Conservation (phyloP, 2,888 invertebrate species). For the Eledone cirrhosa region DNA sequence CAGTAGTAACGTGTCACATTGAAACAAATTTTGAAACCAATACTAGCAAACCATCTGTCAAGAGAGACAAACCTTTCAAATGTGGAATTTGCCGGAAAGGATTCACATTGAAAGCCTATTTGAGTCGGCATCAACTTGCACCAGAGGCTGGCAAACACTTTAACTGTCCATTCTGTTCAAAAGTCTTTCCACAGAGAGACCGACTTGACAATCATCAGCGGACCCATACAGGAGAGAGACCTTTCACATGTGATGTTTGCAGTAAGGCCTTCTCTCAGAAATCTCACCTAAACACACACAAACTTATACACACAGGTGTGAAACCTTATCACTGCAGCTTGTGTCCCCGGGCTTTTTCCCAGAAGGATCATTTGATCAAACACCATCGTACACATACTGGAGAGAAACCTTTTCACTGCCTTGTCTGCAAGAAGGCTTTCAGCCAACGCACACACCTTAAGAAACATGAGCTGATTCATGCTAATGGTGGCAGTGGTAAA, state of each 20-base stretch:
- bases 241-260: constrained; percentile 5
- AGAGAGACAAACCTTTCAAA: constrained; percentile 14
- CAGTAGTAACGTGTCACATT: too few species aligned
- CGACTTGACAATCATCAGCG: constrained; percentile 21
- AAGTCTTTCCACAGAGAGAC: constrained; percentile 20
- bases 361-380: constrained; percentile 18
- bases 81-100: constrained; percentile 15
- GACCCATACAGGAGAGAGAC: constrained; percentile 3
- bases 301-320: not conserved
- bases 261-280: constrained; percentile 16
- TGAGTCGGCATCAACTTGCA: constrained; percentile 15
- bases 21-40: too few species aligned
- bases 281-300: constrained; percentile 15
- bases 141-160: constrained; percentile 19
- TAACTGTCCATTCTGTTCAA: constrained; percentile 6
- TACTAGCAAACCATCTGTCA: not conserved
- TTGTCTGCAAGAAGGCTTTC: constrained; percentile 8
- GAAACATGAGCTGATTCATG: constrained; percentile 20
- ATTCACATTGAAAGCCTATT: constrained; percentile 4
- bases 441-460: constrained; percentile 18
- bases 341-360: constrained; percentile 7
- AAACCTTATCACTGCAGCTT: constrained; percentile 15
- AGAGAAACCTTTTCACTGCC: not conserved
- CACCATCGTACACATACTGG: constrained; percentile 11
- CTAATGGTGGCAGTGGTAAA: not conserved